Percentiles rank a stretch among this genome's conserved stretches.
These are phyloP conservation scores for Tapirus indicus DNA, from an alignment of 2,797 vertebrate genomes.

Conservation along the genomic window DNA sequence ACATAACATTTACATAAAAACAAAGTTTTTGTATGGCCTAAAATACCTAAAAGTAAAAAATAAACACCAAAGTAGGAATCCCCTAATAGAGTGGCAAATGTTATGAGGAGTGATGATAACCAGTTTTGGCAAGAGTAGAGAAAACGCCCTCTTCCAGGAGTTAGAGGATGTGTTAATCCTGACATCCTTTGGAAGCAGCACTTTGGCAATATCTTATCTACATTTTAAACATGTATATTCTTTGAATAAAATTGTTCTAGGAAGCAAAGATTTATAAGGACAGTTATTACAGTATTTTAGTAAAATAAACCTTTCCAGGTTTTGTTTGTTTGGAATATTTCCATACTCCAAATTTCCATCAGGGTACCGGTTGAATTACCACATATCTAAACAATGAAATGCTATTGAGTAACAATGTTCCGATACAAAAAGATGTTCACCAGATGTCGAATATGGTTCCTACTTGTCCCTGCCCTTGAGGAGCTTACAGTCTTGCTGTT, in stretches of 20 bases:
- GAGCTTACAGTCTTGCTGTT: background rate
- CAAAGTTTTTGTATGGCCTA: background rate
- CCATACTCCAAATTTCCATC: background rate
- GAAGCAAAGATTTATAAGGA: conserved; percentile 42
- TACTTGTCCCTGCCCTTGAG: background rate
- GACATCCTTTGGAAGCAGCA: background rate
- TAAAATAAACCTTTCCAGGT: background rate
- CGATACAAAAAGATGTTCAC: background rate
- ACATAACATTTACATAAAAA: background rate
- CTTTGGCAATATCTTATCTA: background rate
- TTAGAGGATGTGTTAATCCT: background rate
- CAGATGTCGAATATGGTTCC: background rate
- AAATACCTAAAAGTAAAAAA: background rate
- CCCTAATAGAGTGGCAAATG: background rate
- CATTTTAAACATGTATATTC: background rate
- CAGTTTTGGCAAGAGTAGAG: background rate
- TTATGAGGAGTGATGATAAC: background rate
- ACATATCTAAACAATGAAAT: background rate
- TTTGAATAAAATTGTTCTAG: conserved; percentile 30
- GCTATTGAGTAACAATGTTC: background rate
- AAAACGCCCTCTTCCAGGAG: background rate
- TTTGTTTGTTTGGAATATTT: conserved; percentile 32
- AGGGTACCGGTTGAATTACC: background rate
- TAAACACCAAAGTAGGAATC: conserved; percentile 5
- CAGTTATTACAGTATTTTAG: background rate